Evolutionary conservation across 2,797 vertebrate species (phyloP).

Genomic region (Eospalax fontanierii): DNA sequence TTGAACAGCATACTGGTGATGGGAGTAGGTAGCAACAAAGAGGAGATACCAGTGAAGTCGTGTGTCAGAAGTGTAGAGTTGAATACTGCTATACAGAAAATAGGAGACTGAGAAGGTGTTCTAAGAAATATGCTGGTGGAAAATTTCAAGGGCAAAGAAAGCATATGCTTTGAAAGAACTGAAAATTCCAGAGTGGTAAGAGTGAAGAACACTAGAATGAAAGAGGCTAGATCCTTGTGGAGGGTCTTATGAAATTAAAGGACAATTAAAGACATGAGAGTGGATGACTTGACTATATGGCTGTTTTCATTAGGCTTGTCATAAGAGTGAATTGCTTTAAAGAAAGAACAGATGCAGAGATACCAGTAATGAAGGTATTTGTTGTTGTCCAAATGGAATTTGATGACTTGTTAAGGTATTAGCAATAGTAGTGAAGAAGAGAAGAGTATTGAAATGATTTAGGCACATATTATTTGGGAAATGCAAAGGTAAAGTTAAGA

Average conservation of each 20-base stretch:
- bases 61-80: not conserved
- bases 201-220: not conserved
- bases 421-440: too few species aligned
- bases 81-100: not conserved
- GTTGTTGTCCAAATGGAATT: not conserved
- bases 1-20: not conserved
- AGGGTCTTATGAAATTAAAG: not conserved
- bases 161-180: not conserved
- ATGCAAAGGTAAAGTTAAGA: not conserved
- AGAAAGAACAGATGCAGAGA: not conserved
- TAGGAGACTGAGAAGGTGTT: not conserved
- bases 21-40: too few species aligned
- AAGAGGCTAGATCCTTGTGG: not conserved
- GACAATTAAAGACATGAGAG: not conserved
- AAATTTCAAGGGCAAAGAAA: not conserved
- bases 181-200: not conserved
- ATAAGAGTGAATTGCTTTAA: not conserved
- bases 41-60: not conserved
- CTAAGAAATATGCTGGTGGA: not conserved
- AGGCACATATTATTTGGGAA: not conserved
- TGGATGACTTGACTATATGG: not conserved
- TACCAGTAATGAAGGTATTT: not conserved
- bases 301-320: not conserved
- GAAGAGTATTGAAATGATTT: conserved; percentile 18
- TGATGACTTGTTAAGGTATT: too few species aligned